Conservation (phyloP, 1,140 invertebrate genomes). For the Contarinia nasturtii region DNA sequence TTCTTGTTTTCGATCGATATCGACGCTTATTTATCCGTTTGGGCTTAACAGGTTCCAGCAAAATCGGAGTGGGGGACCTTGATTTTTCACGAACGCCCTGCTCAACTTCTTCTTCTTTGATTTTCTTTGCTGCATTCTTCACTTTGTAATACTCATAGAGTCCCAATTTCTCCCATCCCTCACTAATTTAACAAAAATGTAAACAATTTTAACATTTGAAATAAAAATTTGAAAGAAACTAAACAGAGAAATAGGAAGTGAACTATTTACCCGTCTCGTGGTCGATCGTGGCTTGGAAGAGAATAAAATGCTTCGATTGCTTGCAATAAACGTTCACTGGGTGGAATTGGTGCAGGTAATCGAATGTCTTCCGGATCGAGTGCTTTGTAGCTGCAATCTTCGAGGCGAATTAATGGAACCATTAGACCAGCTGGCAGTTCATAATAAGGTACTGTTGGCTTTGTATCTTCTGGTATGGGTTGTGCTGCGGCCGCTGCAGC, state of each 20-base stretch:
- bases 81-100: conserved; percentile 48
- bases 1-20: conserved; percentile 30
- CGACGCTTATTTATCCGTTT: conserved; percentile 17
- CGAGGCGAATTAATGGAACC: conserved; percentile 71
- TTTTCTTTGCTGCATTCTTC: conserved; percentile 74
- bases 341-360: conserved; percentile 80
- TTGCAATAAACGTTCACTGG: conserved; percentile 73
- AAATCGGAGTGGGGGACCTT: conserved; percentile 53
- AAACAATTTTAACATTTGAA: conserved; percentile 4
- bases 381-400: conserved; percentile 77
- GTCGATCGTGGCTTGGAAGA: conserved; percentile 78
- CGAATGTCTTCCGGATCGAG: conserved; percentile 78
- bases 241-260: too few relatives aligned
- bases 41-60: conserved; percentile 48
- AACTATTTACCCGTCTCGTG: conserved; percentile 65
- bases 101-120: conserved; percentile 69
- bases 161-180: conserved; percentile 94
- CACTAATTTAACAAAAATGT: conserved; percentile 39
- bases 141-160: conserved; percentile 95
- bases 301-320: conserved; percentile 93
- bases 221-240: background rate
- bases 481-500: conserved; percentile 14
- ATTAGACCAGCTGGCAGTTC: conserved; percentile 91
- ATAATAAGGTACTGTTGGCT: conserved; percentile 86
- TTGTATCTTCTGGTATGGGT: conserved; percentile 40